Percentiles rank a stretch among this genome's conserved stretches.
These are phyloP conservation scores for Potorous gilbertii DNA, from an alignment of 2,797 vertebrate species.

Conservation along the genomic window DNA sequence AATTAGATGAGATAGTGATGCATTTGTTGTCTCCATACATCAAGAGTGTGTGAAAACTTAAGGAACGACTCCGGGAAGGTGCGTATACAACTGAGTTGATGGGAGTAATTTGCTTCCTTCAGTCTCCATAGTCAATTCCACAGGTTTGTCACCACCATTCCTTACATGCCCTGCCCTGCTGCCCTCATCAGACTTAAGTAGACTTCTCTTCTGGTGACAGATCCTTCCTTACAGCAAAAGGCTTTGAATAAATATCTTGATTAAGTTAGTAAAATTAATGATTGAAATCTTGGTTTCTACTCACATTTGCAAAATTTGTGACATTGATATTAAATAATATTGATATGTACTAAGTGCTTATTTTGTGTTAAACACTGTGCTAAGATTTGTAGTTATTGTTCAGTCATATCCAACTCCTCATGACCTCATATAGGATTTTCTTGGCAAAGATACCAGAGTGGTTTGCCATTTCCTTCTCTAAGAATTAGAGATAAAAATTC, in stretches of 20 bases:
- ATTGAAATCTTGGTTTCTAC: not conserved
- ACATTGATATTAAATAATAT: not conserved
- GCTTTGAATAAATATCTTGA: not conserved
- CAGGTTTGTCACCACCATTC: not conserved
- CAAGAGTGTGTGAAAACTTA: not conserved
- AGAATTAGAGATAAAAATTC: not conserved
- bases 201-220: not conserved
- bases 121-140: not conserved
- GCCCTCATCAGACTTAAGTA: not conserved
- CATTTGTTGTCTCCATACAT: not conserved
- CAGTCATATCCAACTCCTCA: not conserved
- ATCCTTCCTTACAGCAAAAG: not conserved
- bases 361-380: not conserved
- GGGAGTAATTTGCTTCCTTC: not conserved
- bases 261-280: constrained; percentile 33
- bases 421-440: not conserved
- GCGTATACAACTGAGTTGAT: not conserved
- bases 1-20: not conserved
- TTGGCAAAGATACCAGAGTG: not conserved
- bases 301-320: not conserved
- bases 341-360: not conserved
- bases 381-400: not conserved
- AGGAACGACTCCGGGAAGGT: not conserved
- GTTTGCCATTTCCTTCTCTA: no score
- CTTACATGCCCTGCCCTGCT: not conserved